Evolutionary conservation across 2,888 invertebrate genomes (phyloP), one percentile per base, ranked within the genome.

Genomic region (Plebejus melissa): DNA sequence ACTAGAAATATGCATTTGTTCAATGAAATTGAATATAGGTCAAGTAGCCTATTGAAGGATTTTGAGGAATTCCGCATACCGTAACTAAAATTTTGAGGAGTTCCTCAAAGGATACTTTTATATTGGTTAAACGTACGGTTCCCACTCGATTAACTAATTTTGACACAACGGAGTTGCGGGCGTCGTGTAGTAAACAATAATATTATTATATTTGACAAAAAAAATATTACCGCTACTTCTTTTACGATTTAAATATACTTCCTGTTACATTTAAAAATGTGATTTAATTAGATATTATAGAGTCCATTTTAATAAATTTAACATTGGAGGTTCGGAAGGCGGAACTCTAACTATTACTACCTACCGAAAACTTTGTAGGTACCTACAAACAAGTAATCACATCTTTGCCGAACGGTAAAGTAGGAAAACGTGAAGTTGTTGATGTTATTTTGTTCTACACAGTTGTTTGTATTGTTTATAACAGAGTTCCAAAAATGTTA

Each of bases 311-410:
- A 71, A 46, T 46, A 46, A n/a, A 9, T 11, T 22, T 41, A 41
- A 46, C 9, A 41, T 28, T 71, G 11, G 46, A 22, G 22, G 9
- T 70, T 70, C 13, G 22, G 46, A 50, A 71, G 71, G 71, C 71
- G 71, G 71, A 71, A 71, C 71, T 71, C 71, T 46, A 71, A 71
- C 9, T 28, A 46, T 71, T 28, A 70, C 13, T 46, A 70, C 2
- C 6, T 71, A 46, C 28, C 41, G 28, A 71, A 41, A 71, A 50
- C 71, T 71, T 46, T 22, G 46, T 46, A 46, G 71, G 71, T 32
- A 32, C 32, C 2, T 41, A 46, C 71, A 41, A 41, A 71, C 71
- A 46, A 50, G 9, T 41, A 71, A 4, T 71, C 71, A 71, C 71
- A 71, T 41, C 71, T 28, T 46, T 22, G 28, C 71, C 46, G 46